Conservation (phyloP, 2,888 invertebrate genomes). For the Microctonus aethiopoides region DNA sequence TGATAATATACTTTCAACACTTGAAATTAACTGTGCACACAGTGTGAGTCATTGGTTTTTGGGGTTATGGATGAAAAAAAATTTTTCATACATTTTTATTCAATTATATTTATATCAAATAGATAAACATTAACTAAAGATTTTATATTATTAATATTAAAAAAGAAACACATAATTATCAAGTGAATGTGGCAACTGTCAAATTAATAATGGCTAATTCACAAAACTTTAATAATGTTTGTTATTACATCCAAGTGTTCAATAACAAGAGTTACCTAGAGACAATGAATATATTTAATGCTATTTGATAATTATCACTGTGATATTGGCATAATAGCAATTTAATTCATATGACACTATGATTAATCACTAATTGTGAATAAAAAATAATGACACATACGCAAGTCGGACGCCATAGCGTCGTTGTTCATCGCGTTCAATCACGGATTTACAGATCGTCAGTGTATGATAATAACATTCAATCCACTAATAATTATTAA, state of each 20-base stretch:
- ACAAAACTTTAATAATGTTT: not conserved
- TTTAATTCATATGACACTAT: not conserved
- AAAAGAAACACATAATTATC: not conserved
- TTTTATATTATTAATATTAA: not conserved
- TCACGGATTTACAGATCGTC: constrained; percentile 36
- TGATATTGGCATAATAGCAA: not conserved
- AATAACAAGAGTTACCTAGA: not conserved
- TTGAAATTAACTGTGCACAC: not conserved
- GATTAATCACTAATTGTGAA: constrained; percentile 17
- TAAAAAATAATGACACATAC: constrained; percentile 50
- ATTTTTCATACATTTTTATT: no score
- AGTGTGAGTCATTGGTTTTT: not conserved
- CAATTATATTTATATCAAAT: not conserved
- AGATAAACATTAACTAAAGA: not conserved
- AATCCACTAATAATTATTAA: constrained; percentile 10
- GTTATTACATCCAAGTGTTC: not conserved
- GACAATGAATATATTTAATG: not conserved
- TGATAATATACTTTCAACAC: not conserved
- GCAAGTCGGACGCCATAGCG: constrained; percentile 63
- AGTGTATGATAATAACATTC: constrained; percentile 8
- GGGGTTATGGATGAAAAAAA: not conserved
- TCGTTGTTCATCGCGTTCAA: constrained; percentile 54
- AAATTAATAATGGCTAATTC: constrained; percentile 8
- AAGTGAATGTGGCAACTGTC: constrained; percentile 15
- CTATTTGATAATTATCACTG: not conserved